Base-by-base conservation (phyloP, 2,797 vertebrate genomes). In the Morus bassanus region DNA sequence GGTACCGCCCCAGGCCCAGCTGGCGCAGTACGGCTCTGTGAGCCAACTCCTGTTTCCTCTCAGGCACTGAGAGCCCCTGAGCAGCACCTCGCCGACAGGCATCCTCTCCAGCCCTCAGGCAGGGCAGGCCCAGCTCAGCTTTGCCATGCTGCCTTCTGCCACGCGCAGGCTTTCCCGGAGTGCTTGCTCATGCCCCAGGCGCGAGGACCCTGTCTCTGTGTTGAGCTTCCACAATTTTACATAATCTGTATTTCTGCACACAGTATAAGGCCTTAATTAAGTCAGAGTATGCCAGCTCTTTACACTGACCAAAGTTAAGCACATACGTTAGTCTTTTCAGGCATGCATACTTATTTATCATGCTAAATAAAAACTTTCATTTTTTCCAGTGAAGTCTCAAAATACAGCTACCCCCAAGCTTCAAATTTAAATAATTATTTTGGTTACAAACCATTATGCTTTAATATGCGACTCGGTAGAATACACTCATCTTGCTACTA, bases 71-170 rank as follows among this genome's bases (percentile, higher is more conserved):
- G 33, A 82, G 18, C 22, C 37, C 25, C n/a, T 4, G 3, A 7
- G 25, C 30, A 31, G 30, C 56, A 30, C 35, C 1, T 1, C 0
- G 0, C 31, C 2, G 1, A 10, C 30, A 3, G 2, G 3, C 13
- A 4, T 5, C 6, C 1, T 22, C 39, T 41, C 39, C 57, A 0
- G 0, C 19, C 8, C 37, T 37, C 27, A 3, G 30, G 39, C 30
- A 23, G n/a, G 53, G n/a, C 25, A 10, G 39, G 25, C 10, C 60
- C 61, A 30, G 72, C 13, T 43, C 68, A 21, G 68, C 41, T 48
- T 19, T 10, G 30, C n/a, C 13, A 0, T 5, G 46, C 19, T 5
- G 15, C 39, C n/a, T 13, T 37, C 53, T 12, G 41, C 65, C 21
- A 11, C 0, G 10, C 2, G 1, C 60, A 6, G 78, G 18, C 63